phyloP scores from a whole-genome alignment of 2,797 vertebrate genomes.

The Alcedo atthis region DNA sequence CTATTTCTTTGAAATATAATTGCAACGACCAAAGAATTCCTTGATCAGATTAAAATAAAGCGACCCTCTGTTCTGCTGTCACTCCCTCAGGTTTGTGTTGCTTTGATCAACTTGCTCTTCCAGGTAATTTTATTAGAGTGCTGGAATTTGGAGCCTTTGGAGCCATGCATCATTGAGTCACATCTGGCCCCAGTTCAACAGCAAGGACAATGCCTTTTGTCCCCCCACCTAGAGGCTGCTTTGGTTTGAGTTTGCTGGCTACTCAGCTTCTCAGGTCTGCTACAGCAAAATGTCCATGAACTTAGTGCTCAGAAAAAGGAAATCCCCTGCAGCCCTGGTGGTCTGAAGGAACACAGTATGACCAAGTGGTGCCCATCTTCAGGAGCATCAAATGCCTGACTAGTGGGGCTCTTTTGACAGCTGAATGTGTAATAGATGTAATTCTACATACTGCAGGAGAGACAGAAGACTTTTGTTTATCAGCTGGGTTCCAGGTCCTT shows the following conservation, averaged over 20 bases:
- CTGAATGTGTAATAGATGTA: not conserved
- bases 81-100: not conserved
- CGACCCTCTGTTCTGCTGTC: not conserved
- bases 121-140: not conserved
- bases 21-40: not conserved
- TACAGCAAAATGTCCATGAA: not conserved
- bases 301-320: not conserved
- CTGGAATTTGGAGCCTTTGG: not conserved
- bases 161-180: not conserved
- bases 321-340: not conserved
- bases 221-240: not conserved
- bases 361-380: not conserved
- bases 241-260: rapidly evolving
- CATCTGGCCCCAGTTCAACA: not conserved
- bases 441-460: not conserved
- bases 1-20: not conserved
- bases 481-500: not conserved
- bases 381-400: not conserved
- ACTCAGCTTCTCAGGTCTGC: not conserved
- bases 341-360: not conserved
- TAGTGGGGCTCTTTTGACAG: not conserved
- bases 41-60: not conserved
- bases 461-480: not conserved
- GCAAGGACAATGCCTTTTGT: not conserved
- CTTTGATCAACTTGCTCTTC: not conserved